Evolutionary conservation across 53 echinoderm and acorn worm species (phyloP).

Genomic region (Temnopleurus reevesii): DNA sequence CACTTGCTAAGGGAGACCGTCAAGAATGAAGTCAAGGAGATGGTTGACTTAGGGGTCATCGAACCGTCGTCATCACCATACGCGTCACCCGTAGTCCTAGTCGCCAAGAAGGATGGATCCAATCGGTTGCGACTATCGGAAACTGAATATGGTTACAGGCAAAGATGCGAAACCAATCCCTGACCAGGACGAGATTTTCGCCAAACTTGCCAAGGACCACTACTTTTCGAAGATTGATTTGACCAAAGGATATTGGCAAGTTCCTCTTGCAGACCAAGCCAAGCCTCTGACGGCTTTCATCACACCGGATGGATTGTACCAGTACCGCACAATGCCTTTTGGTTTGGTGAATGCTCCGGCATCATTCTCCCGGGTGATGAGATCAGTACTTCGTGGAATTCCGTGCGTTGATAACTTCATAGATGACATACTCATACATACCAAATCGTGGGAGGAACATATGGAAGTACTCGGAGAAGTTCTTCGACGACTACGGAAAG

Average conservation of each 20-base stretch:
- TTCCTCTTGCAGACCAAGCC: conserved; percentile 32
- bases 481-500: neutral
- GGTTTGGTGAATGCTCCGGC: conserved; percentile 60
- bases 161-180: conserved; percentile 61
- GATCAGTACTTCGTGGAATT: conserved; percentile 27
- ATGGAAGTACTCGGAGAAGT: neutral
- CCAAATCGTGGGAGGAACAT: conserved; percentile 26
- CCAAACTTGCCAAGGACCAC: conserved; percentile 32
- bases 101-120: conserved; percentile 55
- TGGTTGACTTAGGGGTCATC: conserved; percentile 48
- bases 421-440: conserved; percentile 60
- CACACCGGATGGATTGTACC: neutral
- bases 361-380: conserved; percentile 49
- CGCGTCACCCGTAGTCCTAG: conserved; percentile 49
- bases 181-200: conserved; percentile 52
- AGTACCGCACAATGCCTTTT: conserved; percentile 56
- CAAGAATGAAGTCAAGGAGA: conserved; percentile 14
- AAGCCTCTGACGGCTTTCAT: conserved; percentile 33
- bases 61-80: conserved; percentile 55
- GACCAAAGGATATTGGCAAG: conserved; percentile 68
- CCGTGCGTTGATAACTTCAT: conserved; percentile 50
- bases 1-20: conserved; percentile 21
- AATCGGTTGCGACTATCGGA: conserved; percentile 25
- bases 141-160: conserved; percentile 38
- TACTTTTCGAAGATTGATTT: conserved; percentile 62